Base-by-base conservation (phyloP, 2,113 vertebrate genomes). In the Barbus barbus region DNA sequence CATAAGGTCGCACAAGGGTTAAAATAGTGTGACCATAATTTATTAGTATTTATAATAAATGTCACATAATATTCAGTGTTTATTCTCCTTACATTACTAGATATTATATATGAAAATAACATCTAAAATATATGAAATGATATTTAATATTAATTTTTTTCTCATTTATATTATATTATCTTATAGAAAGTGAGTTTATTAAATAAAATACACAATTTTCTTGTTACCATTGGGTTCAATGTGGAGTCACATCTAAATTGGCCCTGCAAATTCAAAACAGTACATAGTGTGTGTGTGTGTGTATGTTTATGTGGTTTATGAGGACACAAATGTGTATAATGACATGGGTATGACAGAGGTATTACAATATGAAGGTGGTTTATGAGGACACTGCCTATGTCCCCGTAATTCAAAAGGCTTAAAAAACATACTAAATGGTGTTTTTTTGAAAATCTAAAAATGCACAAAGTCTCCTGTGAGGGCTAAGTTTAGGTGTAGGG, bases 221-320 rank as follows among this genome's bases (percentile, higher is more conserved):
- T 78, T 58, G 75, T 78, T 56, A 56, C 53, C 5, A 8, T n/a
- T 56, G 48, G 46, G 20, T 76, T 38, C 20, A 58, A 36, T 58
- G 16, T n/a, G 28, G 24, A 56, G 28, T 36, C 74, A 13, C 46
- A n/a, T 77, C 48, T 77, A 58, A 58, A 77, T 20, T 36, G 75
- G 58, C 75, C 18, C 26, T 76, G 69, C 36, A 53, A 76, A 78
- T 41, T 22, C 22, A 60, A 72, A 71, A 71, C 20, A n/a, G 22
- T 9, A 38, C 36, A 12, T 9, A 11, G 26, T 18, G 61, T 28
- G 61, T 69, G 11, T 81, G 60, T 65, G 61, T 22, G 9, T 69
- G 31, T 69, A 31, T 36, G 31, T 38, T 11, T 46, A 16, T 74
- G 60, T 4, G n/a, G n/a, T n/a, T n/a, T n/a, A n/a, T n/a, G n/a